Base-by-base conservation (phyloP, 1,140 invertebrate species). In the Acromyrmex charruanus region DNA sequence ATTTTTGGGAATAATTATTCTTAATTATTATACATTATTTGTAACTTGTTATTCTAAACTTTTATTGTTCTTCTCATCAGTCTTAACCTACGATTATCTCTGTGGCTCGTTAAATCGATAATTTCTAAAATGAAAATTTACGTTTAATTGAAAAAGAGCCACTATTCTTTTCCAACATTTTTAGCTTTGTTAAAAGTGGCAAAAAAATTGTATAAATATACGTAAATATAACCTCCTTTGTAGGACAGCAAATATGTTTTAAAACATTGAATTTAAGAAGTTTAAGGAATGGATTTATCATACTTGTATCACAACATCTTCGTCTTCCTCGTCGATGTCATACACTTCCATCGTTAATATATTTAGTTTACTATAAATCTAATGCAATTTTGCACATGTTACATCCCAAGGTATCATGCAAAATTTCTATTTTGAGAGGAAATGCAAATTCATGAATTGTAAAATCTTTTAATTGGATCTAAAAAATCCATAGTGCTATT, bases 261-360 rank as follows among this genome's bases (percentile, higher is more conserved):
- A 53, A 68, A 79, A 9, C n/a, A 31, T 31, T 35, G n/a, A 51
- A 10, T 21, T 66, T 66, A 12, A 44, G 16, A 68, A 21, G 5
- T 44, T 44, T 21, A 14, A 49, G 4, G 18, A 80, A 55, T 16
- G n/a, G 4, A 77, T 10, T 86, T 12, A 5, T 65, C 66, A n/a
- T 93, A 94, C 93, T 77, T 93, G 88, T 71, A 93, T 87, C 4
- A 94, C 79, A 16, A 94, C 88, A 90, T 94, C 92, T 58, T 94
- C 93, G 1, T 94, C 93, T 84, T 92, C 92, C 9, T 89, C 77
- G 18, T 63, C 18, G 1, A 85, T 12, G 21, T 21, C 59, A 61
- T 65, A 61, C 6, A 28, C 1, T 18, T 69, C 25, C 68, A 86
- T 75, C 3, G 31, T 86, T 61, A 18, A 44, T 44, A 44, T 61